A percentile compares a stretch with the other conserved stretches of the same genome.
These are phyloP conservation scores for Epicauta chinensis DNA, from an alignment of 1,140 invertebrate genomes.

Conservation along the genomic window DNA sequence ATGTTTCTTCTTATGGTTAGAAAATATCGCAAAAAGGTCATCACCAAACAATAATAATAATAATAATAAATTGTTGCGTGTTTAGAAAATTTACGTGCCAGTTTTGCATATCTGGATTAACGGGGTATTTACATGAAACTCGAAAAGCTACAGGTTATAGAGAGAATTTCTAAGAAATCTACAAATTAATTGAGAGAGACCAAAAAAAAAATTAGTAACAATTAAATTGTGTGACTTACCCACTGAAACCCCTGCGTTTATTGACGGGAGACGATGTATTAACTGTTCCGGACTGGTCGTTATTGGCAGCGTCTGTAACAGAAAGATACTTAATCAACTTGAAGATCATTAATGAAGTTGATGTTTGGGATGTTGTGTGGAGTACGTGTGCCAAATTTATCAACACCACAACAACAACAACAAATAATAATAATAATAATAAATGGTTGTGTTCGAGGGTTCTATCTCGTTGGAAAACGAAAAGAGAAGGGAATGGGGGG, in stretches of 20 bases:
- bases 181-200: not conserved
- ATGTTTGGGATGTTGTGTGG: too few relatives aligned
- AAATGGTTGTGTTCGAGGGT: too few relatives aligned
- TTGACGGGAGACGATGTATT: conserved; percentile 67
- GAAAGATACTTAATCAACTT: conserved; percentile 4
- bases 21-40: conserved; percentile 21
- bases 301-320: conserved; percentile 48
- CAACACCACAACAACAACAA: too few relatives aligned
- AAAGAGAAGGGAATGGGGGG: too few relatives aligned
- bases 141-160: conserved; percentile 18
- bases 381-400: too few relatives aligned
- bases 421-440: too few relatives aligned
- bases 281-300: conserved; percentile 48
- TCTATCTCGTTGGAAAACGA: too few relatives aligned
- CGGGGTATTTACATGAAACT: conserved; percentile 9
- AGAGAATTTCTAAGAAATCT: not conserved
- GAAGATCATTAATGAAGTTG: too few relatives aligned
- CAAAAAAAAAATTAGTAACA: not conserved
- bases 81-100: not conserved
- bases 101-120: conserved; percentile 17
- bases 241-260: conserved; percentile 71
- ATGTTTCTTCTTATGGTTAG: conserved; percentile 5
- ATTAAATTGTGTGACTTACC: conserved; percentile 61
- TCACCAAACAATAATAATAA: conserved; percentile 1
- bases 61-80: conserved; percentile 10